Evolutionary conservation across 2,113 vertebrate species (phyloP).

Genomic region (Erpornis zantholeuca): DNA sequence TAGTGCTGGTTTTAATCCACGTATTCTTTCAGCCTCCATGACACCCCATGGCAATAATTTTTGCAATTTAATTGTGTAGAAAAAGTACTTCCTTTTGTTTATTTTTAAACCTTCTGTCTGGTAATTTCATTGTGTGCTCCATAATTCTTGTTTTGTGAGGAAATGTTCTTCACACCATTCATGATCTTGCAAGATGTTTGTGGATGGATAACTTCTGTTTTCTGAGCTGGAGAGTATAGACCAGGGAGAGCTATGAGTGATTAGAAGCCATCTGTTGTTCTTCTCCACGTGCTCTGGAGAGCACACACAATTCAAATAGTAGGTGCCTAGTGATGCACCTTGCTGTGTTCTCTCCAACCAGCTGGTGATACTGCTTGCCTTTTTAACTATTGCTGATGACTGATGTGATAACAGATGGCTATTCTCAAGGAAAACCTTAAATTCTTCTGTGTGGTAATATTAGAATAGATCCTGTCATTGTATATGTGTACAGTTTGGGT

Average conservation of each 20-base stretch:
- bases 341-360: not conserved
- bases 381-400: not conserved
- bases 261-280: not conserved
- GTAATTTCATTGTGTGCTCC: not conserved
- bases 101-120: not conserved
- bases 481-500: not conserved
- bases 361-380: not conserved
- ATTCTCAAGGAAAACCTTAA: not conserved
- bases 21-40: not conserved
- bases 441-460: not conserved
- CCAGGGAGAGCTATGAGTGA: not conserved
- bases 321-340: not conserved
- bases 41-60: not conserved
- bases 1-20: not conserved
- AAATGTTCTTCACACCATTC: not conserved
- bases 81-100: constrained; percentile 14
- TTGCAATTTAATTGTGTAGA: not conserved
- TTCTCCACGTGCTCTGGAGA: not conserved
- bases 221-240: not conserved
- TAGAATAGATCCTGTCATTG: not conserved
- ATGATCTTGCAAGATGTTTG: not conserved
- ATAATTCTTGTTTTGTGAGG: not conserved
- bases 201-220: not conserved
- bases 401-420: not conserved
- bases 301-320: not conserved